Evolutionary conservation across 2,888 invertebrate genomes (phyloP), one percentile per base, ranked within the genome.

Genomic region (Petrolisthes cinctipes): DNA sequence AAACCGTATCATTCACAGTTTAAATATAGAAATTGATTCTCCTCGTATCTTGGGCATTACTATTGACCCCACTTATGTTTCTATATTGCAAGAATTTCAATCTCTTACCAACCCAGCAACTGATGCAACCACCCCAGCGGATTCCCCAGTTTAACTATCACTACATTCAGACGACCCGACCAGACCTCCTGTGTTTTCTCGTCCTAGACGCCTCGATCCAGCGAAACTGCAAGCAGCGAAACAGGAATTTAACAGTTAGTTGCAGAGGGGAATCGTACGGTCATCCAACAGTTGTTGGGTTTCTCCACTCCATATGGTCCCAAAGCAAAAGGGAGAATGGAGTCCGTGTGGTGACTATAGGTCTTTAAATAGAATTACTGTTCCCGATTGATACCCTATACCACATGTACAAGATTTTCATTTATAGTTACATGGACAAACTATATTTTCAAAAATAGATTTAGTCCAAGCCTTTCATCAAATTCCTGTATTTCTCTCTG

Each of bases 301-400:
- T 6, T 79, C 79, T 5, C 79, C 79, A 9, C 79, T 79, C 17
- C 79, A 54, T n/a, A 79, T 79, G 79, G 79, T 79, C 11, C 79
- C 56, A 4, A 79, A 79, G 56, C 56, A 53, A 4, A n/a, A 20
- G 3, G 56, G 56, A 11, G 20, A 79, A 20, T 84, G 90, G 5
- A 79, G 92, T 7, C 83, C 92, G 17, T 92, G 92, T 82, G 90
- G 91, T 6, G 92, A 92, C 68, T 92, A 91, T 71, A 73, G 92
- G 23, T 83, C 78, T 6, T 57, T 92, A 9, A 92, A 92, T 82
- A 53, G 17, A 5, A 82, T 90, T 14, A 91, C 91, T 1, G 85
- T 79, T 4, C 86, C 86, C 17, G 90, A 92, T 56, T 80, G 83
- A 0, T 91, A 91, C 82, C 91, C 92, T 5, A 71, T 91, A 11